These are phyloP conservation scores for Mugil cephalus DNA, from an alignment of 2,113 vertebrate genomes.

Conservation along the genomic window DNA sequence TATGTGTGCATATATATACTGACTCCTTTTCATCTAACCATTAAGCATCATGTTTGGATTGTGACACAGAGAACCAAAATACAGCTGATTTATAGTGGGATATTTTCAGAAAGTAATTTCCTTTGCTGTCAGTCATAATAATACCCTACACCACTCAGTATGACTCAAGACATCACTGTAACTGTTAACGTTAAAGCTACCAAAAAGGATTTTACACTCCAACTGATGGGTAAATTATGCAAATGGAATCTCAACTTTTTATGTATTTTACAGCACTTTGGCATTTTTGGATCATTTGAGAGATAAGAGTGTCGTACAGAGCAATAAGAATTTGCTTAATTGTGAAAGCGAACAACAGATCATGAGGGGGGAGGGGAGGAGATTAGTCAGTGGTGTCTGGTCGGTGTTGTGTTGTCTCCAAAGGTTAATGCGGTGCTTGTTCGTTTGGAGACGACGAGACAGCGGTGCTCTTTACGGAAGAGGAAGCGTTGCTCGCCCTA, in stretches of 20 bases:
- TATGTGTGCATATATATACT: too few relatives aligned
- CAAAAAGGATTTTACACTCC: not conserved
- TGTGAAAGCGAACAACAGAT: constrained; percentile 16
- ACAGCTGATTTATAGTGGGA: not conserved
- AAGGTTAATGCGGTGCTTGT: constrained; percentile 82
- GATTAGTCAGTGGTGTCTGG: constrained; percentile 35
- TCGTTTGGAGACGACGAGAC: constrained; percentile 58
- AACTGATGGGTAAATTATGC: not conserved
- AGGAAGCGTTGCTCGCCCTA: constrained; percentile 56
- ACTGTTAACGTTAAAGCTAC: not conserved
- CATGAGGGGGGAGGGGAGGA: constrained; percentile 4
- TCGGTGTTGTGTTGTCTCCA: constrained; percentile 64
- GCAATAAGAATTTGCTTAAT: constrained; percentile 21
- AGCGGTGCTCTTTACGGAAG: constrained; percentile 75
- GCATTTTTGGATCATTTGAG: not conserved
- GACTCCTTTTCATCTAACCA: constrained; percentile 4
- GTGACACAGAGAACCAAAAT: not conserved
- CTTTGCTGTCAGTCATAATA: constrained; percentile 26
- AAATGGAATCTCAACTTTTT: not conserved
- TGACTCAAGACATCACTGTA: not conserved
- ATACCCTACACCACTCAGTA: not conserved
- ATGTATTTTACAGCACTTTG: not conserved
- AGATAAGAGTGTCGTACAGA: not conserved
- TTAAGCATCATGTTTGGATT: constrained; percentile 1
- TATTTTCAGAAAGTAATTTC: constrained; percentile 44